A percentile compares a stretch with the other conserved stretches of the same genome.
These are phyloP conservation scores for Aethina tumida DNA, from an alignment of 1,140 invertebrate genomes.

Conservation along the genomic window DNA sequence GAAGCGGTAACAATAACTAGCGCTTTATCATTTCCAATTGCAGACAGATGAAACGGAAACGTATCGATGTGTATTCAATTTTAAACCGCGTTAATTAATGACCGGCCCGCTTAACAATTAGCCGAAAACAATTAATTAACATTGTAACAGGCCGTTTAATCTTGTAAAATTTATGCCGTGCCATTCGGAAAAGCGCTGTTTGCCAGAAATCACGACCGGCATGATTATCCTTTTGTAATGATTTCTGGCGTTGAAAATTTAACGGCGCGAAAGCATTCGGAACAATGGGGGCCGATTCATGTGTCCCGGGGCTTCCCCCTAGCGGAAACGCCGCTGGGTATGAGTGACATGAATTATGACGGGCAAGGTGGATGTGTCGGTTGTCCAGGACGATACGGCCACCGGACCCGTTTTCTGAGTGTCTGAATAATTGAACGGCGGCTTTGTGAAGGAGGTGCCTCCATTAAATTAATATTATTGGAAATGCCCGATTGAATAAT, in stretches of 20 bases:
- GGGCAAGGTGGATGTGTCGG: slow-evolving; percentile 1
- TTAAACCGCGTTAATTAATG: slow-evolving; percentile 15
- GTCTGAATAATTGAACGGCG: no score
- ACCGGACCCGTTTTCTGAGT: not conserved
- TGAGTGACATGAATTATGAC: slow-evolving; percentile 20
- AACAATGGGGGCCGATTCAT: slow-evolving; percentile 25
- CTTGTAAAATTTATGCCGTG: slow-evolving; percentile 10
- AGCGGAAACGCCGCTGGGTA: slow-evolving; percentile 12
- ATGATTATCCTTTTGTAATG: slow-evolving; percentile 25
- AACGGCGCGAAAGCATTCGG: slow-evolving; percentile 19
- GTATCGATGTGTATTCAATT: slow-evolving; percentile 12
- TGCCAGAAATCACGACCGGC: slow-evolving; percentile 24
- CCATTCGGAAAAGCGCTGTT: slow-evolving; percentile 17
- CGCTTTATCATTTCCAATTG: slow-evolving; percentile 5
- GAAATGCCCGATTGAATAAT: no score
- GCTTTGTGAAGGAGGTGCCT: no score
- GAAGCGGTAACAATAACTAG: not conserved
- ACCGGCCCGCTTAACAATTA: slow-evolving; percentile 12
- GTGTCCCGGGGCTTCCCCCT: slow-evolving; percentile 13
- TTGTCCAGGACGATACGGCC: slow-evolving; percentile 4
- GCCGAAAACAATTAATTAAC: slow-evolving; percentile 17
- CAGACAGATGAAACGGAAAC: slow-evolving; percentile 8
- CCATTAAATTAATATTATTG: no score
- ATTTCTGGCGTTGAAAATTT: slow-evolving; percentile 26
- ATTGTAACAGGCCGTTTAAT: slow-evolving; percentile 16